Evolutionary conservation across 2,797 vertebrate species (phyloP).

Genomic region (Sebastes glaucus): DNA sequence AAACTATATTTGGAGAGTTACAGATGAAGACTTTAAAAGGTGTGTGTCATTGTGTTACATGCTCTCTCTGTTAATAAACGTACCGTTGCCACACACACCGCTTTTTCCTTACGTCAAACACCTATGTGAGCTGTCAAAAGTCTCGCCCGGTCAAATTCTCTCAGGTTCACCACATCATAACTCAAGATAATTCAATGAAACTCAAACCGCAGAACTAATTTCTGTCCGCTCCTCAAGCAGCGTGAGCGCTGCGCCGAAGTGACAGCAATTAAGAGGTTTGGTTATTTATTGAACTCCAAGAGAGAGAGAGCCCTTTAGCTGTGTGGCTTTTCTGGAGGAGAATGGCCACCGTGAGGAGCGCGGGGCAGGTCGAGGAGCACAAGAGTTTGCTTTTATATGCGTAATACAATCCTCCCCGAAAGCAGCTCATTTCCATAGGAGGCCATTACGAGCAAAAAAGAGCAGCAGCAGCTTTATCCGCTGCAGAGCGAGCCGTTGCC

Average conservation of each 20-base stretch:
- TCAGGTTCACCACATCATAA: conserved; percentile 62
- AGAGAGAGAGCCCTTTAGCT: conserved; percentile 2
- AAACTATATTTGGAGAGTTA: conserved; percentile 63
- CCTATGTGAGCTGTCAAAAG: conserved; percentile 38
- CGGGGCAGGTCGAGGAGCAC: conserved; percentile 36
- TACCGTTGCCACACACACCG: conserved; percentile 39
- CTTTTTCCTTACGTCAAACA: conserved; percentile 36
- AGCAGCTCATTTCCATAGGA: conserved; percentile 64
- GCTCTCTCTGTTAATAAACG: conserved; percentile 23
- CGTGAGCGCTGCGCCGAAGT: conserved; percentile 31
- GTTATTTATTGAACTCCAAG: conserved; percentile 67
- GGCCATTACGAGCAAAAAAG: conserved; percentile 30
- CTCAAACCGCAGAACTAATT: conserved; percentile 59
- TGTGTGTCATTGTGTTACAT: conserved; percentile 39
- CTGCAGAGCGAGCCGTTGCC: conserved; percentile 6
- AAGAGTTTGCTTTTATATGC: conserved; percentile 59
- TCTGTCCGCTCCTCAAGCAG: conserved; percentile 50
- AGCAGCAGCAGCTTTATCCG: conserved; percentile 19
- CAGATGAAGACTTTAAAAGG: conserved; percentile 48
- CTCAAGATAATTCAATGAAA: conserved; percentile 69
- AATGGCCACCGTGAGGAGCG: conserved; percentile 13
- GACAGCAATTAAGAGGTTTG: conserved; percentile 67
- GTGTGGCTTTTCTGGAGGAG: conserved; percentile 39
- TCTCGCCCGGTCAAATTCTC: conserved; percentile 44
- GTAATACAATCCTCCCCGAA: conserved; percentile 58